Evolutionary conservation across 1,140 invertebrate genomes (phyloP).

Genomic region (Helicoverpa armigera): DNA sequence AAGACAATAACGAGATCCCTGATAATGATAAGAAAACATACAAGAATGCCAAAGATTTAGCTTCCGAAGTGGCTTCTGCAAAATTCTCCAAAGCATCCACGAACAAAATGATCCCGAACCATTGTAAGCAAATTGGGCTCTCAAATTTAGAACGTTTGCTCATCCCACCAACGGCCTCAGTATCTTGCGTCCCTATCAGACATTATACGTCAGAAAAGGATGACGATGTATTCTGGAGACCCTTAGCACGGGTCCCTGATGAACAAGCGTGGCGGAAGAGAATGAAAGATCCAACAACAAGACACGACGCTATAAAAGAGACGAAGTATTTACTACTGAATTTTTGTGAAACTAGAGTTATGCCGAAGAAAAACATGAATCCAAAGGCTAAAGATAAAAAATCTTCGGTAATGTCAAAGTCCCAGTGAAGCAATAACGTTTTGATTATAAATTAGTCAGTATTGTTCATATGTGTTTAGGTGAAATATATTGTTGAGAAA

Average conservation of each 20-base stretch:
- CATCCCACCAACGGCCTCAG: not conserved
- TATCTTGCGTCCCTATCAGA: conserved; percentile 2
- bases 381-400: no score
- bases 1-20: not conserved
- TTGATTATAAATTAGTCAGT: no score
- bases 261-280: not conserved
- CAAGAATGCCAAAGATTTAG: not conserved
- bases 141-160: conserved; percentile 18
- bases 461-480: no score
- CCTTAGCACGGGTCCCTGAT: not conserved
- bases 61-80: not conserved
- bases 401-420: no score
- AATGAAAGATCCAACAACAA: not conserved
- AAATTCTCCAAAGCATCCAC: not conserved
- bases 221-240: not conserved
- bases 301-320: not conserved
- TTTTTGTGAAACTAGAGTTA: no score
- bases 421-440: no score
- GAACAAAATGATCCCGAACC: not conserved
- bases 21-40: not conserved
- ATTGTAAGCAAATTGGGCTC: not conserved
- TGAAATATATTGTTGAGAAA: no score
- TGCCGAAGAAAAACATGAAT: no score
- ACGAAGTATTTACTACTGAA: not conserved
- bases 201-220: not conserved